These are phyloP conservation scores for fruit fly (Drosophila melanogaster) DNA, from an alignment of 1,140 invertebrate species.

Conservation along the genomic window DNA sequence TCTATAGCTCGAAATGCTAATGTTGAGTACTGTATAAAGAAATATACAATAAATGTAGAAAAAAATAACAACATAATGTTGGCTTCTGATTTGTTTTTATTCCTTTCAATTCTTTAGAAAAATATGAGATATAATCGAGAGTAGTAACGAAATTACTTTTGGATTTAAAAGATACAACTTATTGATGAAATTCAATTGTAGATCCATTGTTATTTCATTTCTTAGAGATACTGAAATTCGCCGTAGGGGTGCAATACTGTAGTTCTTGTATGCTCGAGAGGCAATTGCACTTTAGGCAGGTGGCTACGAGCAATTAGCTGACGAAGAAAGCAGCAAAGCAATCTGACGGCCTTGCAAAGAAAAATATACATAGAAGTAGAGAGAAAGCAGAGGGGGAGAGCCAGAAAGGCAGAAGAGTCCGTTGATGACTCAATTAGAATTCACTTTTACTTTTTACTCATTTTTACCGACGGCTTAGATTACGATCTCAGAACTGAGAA, in stretches of 20 bases:
- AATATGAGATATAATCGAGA: too few relatives aligned
- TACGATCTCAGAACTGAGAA: conserved; percentile 8
- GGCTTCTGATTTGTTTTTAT: too few relatives aligned
- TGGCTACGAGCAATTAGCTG: conserved; percentile 5
- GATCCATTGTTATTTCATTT: too few relatives aligned
- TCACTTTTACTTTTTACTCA: conserved; percentile 70
- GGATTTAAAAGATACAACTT: too few relatives aligned
- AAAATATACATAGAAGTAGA: neutral
- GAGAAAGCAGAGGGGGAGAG: conserved; percentile 2
- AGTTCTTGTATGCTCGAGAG: neutral
- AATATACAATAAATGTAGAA: too few relatives aligned
- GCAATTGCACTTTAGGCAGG: conserved; percentile 15
- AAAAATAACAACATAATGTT: too few relatives aligned
- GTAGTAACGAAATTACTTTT: too few relatives aligned
- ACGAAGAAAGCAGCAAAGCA: conserved; percentile 19
- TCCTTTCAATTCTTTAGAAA: too few relatives aligned
- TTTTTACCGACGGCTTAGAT: conserved; percentile 17
- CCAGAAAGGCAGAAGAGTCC: conserved; percentile 24
- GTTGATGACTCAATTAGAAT: conserved; percentile 67
- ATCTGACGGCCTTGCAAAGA: conserved; percentile 51
- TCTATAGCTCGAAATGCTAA: neutral
- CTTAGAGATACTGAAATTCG: neutral
- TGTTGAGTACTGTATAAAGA: too few relatives aligned
- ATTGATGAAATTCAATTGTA: too few relatives aligned
- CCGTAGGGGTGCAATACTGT: neutral